phyloP scores from a whole-genome alignment of 1,140 invertebrate genomes.

The Pinna nobilis region DNA sequence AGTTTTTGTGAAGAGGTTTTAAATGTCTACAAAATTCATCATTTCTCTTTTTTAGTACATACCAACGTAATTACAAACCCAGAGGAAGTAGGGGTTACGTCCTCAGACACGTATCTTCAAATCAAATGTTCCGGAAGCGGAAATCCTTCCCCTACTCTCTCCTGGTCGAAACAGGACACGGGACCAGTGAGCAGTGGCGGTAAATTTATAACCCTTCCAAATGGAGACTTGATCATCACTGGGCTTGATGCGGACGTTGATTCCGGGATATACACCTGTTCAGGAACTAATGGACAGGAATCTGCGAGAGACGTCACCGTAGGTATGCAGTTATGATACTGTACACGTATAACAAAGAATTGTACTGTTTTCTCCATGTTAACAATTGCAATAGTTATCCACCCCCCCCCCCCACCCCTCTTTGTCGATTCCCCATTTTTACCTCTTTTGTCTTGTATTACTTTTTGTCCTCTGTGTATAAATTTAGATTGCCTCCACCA shows the following conservation, averaged over 20 bases:
- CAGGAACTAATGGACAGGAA: constrained; percentile 21
- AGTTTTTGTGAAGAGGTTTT: not conserved
- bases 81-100: not conserved
- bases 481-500: not conserved
- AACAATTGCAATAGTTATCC: not conserved
- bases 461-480: not conserved
- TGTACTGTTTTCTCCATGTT: not conserved
- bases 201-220: constrained; percentile 17
- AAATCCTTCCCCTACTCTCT: not conserved
- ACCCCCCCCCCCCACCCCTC: not conserved
- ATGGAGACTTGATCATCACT: constrained; percentile 30
- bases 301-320: constrained; percentile 15
- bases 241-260: constrained; percentile 8
- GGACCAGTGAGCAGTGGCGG: constrained; percentile 4
- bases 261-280: constrained; percentile 23
- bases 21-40: not conserved
- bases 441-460: not conserved
- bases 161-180: constrained; percentile 26
- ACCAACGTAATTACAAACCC: constrained; percentile 4
- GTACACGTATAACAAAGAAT: not conserved
- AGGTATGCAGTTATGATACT: not conserved
- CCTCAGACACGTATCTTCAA: constrained; percentile 14
- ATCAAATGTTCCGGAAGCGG: constrained; percentile 12
- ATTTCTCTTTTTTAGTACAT: constrained; percentile 8
- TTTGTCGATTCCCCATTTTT: not conserved